These are phyloP conservation scores for Coptotermes formosanus DNA, from an alignment of 1,140 invertebrate species.

Conservation along the genomic window DNA sequence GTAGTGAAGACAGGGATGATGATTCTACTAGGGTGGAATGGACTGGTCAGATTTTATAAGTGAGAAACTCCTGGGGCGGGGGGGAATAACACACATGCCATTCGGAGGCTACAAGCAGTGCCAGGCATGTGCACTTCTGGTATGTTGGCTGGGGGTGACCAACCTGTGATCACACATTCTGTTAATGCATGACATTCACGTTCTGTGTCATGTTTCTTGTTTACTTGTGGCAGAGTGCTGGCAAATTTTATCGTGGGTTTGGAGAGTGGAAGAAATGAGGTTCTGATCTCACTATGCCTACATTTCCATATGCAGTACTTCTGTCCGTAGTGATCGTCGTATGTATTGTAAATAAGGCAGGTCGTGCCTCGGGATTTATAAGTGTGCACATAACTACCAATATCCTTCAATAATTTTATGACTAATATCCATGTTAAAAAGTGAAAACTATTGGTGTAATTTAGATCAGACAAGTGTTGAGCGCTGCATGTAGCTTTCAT, in stretches of 20 bases:
- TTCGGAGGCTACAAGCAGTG: background rate
- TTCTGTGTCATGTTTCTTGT: background rate
- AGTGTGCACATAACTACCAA: conserved; percentile 14
- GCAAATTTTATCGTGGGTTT: background rate
- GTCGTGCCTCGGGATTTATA: conserved; percentile 21
- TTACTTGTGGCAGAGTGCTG: background rate
- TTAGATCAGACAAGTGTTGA: conserved; percentile 18
- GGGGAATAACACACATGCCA: background rate
- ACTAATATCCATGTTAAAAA: conserved; percentile 16
- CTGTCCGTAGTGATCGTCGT: conserved; percentile 5
- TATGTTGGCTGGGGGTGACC: background rate
- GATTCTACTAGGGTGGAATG: background rate
- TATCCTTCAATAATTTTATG: conserved; percentile 20
- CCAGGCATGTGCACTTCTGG: background rate
- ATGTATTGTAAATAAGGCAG: conserved; percentile 23
- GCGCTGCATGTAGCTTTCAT: conserved; percentile 17
- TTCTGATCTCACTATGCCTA: conserved; percentile 8
- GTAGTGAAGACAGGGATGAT: background rate
- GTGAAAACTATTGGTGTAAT: conserved; percentile 21
- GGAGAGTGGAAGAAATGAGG: background rate
- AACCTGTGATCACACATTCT: background rate
- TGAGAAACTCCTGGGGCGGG: background rate
- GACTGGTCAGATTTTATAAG: background rate
- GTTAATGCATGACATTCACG: background rate
- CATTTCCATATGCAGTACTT: conserved; percentile 1